Base-by-base conservation (phyloP, 2,888 invertebrate species). In the Ophion obscuratus region DNA sequence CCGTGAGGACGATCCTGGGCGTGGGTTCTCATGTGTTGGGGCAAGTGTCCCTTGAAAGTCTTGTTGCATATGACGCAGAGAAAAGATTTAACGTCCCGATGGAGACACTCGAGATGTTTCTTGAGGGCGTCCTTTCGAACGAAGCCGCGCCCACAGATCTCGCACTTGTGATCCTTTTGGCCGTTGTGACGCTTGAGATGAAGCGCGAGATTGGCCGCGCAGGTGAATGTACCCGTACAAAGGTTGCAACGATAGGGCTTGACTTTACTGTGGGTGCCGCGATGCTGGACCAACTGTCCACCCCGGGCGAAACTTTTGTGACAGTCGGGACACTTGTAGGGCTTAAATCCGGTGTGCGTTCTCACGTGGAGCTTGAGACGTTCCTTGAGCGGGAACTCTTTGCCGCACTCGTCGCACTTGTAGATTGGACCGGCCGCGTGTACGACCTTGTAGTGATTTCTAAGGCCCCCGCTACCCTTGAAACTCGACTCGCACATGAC, bases 1-100 rank as follows among this genome's bases (percentile, higher is more conserved):
- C 96, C 96, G 92, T 97, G 97, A 0, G 97, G 97, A 87, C 97
- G 96, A 83, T 96, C 96, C 66, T 97, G 96, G 57, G 96, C 96
- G 94, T 98, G 98, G 0, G 97, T 97, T 62, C 97, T 95, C 96
- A 98, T 96, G 92, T 98, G 98, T 90, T 97, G 97, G 24, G 97
- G 96, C 87, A 98, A 94, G 92, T 97, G 98, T 0, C 97, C 97
- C 91, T 97, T 97, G 86, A 98, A 95, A 68, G 96, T 96, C 91
- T 97, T 97, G 90, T 97, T 96, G 92, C 98, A 98, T 82, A 98
- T 96, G 2, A 96, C 96, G 93, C 98, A 98, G 88, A 97, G 96
- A 90, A 97, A 97, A 36, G 97, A 96, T 88, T 96, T 96, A 2
- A 96, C 95, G 81, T 97, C 97, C 47, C 95, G 96, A 90, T 98